These are phyloP conservation scores for Alethe castanea DNA, from an alignment of 2,113 vertebrate species.

Conservation along the genomic window DNA sequence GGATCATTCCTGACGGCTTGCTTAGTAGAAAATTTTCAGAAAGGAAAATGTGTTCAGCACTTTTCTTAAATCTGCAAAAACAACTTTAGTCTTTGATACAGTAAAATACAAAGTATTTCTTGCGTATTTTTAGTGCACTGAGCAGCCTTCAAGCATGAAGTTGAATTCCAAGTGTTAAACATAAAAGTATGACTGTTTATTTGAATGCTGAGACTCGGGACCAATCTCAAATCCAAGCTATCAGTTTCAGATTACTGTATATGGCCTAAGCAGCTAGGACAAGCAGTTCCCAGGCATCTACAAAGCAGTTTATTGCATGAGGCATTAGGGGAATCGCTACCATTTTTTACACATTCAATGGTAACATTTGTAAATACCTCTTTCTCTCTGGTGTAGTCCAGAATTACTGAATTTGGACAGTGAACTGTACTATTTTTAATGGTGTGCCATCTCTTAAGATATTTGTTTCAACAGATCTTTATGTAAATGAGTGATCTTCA, in stretches of 20 bases:
- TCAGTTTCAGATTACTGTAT: not conserved
- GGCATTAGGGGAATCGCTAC: not conserved
- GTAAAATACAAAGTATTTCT: not conserved
- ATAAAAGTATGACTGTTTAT: not conserved
- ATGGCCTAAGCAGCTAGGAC: not conserved
- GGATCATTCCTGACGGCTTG: conserved; percentile 37
- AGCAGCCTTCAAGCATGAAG: not conserved
- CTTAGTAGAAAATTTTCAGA: conserved; percentile 34
- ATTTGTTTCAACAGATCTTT: not conserved
- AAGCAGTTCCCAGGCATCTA: not conserved
- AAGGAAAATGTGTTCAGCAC: conserved; percentile 18
- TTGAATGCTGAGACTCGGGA: not conserved
- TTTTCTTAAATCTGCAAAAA: conserved; percentile 17
- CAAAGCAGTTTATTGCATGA: not conserved
- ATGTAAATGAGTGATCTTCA: not conserved
- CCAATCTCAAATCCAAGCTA: not conserved
- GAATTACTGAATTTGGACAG: not conserved
- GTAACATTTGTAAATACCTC: not conserved
- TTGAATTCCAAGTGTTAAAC: not conserved
- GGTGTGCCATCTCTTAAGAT: not conserved
- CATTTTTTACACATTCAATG: not conserved
- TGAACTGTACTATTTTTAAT: not conserved
- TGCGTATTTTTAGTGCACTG: not conserved
- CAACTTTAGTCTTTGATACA: not conserved
- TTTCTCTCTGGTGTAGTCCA: not conserved